Evolutionary conservation across 64 coral and sea anemone species (phyloP).

Genomic region (Acropora yongei): DNA sequence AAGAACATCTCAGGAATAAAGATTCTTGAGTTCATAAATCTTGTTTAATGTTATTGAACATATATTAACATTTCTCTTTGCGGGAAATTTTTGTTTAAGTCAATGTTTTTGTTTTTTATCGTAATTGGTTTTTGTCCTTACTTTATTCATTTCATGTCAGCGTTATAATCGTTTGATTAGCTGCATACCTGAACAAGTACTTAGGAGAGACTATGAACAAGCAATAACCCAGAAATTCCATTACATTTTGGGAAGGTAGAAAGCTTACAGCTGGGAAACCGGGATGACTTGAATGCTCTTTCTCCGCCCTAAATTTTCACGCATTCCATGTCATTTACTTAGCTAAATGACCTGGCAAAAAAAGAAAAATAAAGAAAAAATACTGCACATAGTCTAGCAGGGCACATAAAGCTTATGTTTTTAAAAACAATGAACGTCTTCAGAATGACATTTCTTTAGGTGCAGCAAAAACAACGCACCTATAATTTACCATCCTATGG

Average conservation of each 20-base stretch:
- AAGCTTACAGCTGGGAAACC: background rate
- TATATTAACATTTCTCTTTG: background rate
- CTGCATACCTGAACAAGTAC: background rate
- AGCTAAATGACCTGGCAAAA: background rate
- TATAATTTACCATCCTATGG: background rate
- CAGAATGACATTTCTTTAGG: background rate
- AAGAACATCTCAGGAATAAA: background rate
- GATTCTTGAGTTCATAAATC: background rate
- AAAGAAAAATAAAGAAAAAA: background rate
- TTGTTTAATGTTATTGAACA: background rate
- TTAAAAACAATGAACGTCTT: background rate
- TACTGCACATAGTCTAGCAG: background rate
- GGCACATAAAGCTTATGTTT: background rate
- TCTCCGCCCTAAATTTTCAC: background rate
- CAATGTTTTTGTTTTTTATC: background rate
- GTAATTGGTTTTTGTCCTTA: background rate
- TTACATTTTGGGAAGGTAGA: background rate
- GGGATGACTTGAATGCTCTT: background rate
- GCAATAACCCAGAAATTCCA: background rate
- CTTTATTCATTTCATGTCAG: background rate
- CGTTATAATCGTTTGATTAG: background rate
- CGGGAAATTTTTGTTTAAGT: background rate
- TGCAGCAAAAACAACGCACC: background rate
- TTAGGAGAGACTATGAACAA: background rate
- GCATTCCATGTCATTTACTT: background rate